Evolutionary conservation across 2,888 invertebrate genomes (phyloP).

Genomic region (Andrena bicolor): DNA sequence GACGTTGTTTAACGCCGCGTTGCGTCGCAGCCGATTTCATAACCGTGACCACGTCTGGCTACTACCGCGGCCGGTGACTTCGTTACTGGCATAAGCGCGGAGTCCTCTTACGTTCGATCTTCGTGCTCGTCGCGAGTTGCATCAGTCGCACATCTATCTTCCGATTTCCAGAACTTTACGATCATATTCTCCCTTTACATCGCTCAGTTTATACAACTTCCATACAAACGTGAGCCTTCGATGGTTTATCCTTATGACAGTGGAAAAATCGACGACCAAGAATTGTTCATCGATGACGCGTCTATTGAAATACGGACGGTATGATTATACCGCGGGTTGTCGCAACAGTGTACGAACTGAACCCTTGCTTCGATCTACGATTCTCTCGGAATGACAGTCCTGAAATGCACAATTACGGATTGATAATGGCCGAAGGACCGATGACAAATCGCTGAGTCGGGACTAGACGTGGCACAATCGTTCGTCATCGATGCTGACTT

Average conservation of each 20-base stretch:
- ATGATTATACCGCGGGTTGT: constrained; percentile 11
- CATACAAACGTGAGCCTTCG: neutral
- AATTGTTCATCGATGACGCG: constrained; percentile 34
- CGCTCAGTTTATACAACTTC: no score
- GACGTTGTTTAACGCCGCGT: constrained; percentile 10
- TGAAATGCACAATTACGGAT: constrained; percentile 39
- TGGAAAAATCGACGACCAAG: neutral
- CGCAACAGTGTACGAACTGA: constrained; percentile 15
- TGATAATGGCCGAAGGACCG: constrained; percentile 22
- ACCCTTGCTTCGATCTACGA: constrained; percentile 6
- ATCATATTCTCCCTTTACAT: no score
- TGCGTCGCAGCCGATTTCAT: constrained; percentile 21
- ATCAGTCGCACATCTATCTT: neutral
- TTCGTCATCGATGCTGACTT: neutral
- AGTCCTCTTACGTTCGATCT: neutral
- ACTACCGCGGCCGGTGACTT: constrained; percentile 7
- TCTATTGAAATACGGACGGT: constrained; percentile 27
- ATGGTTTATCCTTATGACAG: neutral
- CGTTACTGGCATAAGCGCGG: neutral
- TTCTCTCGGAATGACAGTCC: constrained; percentile 8
- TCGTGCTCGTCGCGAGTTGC: neutral
- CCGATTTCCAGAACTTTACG: no score
- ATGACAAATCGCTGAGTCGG: constrained; percentile 28
- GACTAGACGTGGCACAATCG: constrained; percentile 11
- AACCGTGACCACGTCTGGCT: constrained; percentile 8